These are phyloP conservation scores for Plebejus anna DNA, from an alignment of 2,888 invertebrate species.

Conservation along the genomic window DNA sequence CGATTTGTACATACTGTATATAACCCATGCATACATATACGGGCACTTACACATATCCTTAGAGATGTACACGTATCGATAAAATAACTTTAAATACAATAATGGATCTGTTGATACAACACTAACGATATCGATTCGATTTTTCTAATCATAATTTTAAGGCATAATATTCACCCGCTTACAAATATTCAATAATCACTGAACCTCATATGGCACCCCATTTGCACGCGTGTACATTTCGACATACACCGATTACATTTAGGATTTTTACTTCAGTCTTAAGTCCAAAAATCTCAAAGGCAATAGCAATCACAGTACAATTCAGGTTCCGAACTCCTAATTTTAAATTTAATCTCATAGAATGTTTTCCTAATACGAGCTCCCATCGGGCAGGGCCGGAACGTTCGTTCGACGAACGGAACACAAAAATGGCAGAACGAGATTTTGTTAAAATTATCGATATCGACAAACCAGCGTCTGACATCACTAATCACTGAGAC, in stretches of 20 bases:
- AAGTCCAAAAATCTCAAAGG: constrained; percentile 75
- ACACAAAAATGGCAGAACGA: constrained; percentile 23
- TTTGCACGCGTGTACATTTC: constrained; percentile 55
- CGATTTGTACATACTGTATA: constrained; percentile 35
- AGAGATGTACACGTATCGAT: constrained; percentile 21
- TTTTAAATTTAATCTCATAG: constrained; percentile 32
- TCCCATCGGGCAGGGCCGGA: background rate
- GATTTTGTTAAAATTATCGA: constrained; percentile 20
- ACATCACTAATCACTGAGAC: constrained; percentile 26
- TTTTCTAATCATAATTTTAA: constrained; percentile 33
- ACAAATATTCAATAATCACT: constrained; percentile 45
- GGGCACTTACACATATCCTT: constrained; percentile 2
- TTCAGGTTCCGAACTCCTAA: constrained; percentile 39
- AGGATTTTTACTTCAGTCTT: constrained; percentile 66
- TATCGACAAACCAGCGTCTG: constrained; percentile 19
- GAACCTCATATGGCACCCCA: constrained; percentile 68
- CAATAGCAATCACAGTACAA: constrained; percentile 69
- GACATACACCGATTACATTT: constrained; percentile 37
- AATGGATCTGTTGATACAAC: constrained; percentile 20
- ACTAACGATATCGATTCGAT: constrained; percentile 9
- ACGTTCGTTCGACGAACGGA: constrained; percentile 8
- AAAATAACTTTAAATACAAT: constrained; percentile 13
- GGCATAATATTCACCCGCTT: constrained; percentile 40
- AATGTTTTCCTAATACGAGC: constrained; percentile 26
- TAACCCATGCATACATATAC: constrained; percentile 1